phyloP scores from a whole-genome alignment of 1,140 invertebrate genomes.

The Dysdera silvatica region DNA sequence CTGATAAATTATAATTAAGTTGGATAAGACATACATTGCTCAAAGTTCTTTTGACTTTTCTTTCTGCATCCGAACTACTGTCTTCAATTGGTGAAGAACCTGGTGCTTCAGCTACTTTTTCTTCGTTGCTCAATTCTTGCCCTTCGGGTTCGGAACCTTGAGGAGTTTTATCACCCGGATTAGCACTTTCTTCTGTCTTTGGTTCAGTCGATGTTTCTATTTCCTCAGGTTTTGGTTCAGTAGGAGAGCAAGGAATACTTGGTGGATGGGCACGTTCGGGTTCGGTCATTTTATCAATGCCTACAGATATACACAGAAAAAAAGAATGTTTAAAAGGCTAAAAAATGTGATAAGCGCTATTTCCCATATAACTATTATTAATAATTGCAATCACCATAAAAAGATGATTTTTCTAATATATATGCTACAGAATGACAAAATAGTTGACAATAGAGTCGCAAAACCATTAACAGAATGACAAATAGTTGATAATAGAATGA shows the following conservation, averaged over 20 bases:
- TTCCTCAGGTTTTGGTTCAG: too few relatives aligned
- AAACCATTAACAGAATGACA: too few relatives aligned
- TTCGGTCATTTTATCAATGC: conserved; percentile 90
- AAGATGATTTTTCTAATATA: too few relatives aligned
- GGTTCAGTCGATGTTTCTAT: conserved; percentile 15
- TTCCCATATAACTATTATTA: too few relatives aligned
- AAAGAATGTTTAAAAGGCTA: conserved; percentile 94
- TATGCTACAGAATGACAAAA: too few relatives aligned
- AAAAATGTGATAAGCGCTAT: conserved; percentile 23
- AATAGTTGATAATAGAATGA: too few relatives aligned
- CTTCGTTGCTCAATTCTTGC: conserved; percentile 11
- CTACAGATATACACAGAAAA: conserved; percentile 80
- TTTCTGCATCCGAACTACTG: neutral
- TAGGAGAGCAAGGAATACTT: conserved; percentile 21
- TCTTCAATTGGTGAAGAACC: too few relatives aligned
- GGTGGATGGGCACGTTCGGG: conserved; percentile 69
- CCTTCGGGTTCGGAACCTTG: conserved; percentile 25
- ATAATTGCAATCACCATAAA: too few relatives aligned
- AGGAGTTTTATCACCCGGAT: neutral
- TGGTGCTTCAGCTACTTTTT: conserved; percentile 1
- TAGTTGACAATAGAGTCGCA: too few relatives aligned
- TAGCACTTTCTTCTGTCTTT: neutral
- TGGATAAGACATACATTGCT: too few relatives aligned
- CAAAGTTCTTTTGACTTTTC: neutral
- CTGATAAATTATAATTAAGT: too few relatives aligned